A percentile compares a stretch with the other conserved stretches of the same genome.
Conservation (phyloP, 2,797 vertebrate genomes). For the Sternarchorhynchus goeldii region DNA sequence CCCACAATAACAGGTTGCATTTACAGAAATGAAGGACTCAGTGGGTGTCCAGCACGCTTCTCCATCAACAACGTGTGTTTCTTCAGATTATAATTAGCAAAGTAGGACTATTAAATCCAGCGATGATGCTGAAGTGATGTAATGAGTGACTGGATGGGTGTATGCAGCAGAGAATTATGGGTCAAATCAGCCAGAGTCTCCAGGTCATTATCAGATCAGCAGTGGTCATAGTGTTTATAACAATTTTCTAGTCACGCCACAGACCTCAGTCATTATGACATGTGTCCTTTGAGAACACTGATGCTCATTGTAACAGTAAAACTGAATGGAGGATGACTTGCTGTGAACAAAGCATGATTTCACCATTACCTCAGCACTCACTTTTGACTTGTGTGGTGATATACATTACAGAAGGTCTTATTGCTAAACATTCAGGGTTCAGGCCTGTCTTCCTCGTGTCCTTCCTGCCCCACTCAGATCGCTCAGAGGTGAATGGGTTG, state of each 20-base stretch:
- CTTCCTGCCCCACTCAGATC: neutral
- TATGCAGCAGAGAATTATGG: neutral
- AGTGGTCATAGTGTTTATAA: neutral
- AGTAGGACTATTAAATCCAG: slow-evolving; percentile 59
- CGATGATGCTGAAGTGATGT: slow-evolving; percentile 42
- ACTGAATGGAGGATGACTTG: slow-evolving; percentile 12
- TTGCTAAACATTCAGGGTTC: slow-evolving; percentile 18
- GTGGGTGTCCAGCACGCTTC: slow-evolving; percentile 59
- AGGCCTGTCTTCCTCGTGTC: neutral
- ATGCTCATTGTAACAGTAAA: neutral
- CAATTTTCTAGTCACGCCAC: neutral
- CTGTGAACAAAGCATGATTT: slow-evolving; percentile 29
- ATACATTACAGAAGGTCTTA: slow-evolving; percentile 34
- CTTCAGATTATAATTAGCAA: slow-evolving; percentile 43
- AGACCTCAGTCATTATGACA: neutral
- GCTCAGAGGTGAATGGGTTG: slow-evolving; percentile 6
- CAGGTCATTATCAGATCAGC: neutral
- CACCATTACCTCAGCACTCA: neutral
- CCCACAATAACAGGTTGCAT: slow-evolving; percentile 61
- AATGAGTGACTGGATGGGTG: neutral
- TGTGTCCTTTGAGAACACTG: neutral
- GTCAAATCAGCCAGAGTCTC: neutral
- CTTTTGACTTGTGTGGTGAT: neutral
- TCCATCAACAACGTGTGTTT: slow-evolving; percentile 48
- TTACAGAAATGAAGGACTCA: slow-evolving; percentile 59